Evolutionary conservation across 2,797 vertebrate genomes (phyloP).

Genomic region (Hippopotamyrus pictus): DNA sequence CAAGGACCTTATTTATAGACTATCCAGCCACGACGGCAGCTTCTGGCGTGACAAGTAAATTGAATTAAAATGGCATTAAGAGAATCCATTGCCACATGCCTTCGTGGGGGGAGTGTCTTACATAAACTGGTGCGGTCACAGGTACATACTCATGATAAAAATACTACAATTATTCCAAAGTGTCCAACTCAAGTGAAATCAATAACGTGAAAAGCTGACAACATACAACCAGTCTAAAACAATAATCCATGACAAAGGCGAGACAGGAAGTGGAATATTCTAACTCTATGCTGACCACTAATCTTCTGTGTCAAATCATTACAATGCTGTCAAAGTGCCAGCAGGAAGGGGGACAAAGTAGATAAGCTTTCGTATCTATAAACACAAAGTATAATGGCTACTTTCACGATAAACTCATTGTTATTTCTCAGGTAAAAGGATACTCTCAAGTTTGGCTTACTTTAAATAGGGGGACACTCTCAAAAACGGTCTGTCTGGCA

Average conservation of each 20-base stretch:
- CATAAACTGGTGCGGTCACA: background rate
- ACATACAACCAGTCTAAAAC: background rate
- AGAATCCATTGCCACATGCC: background rate
- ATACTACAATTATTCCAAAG: background rate
- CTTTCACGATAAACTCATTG: background rate
- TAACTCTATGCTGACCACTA: background rate
- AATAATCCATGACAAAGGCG: background rate
- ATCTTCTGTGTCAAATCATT: background rate
- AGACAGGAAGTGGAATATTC: constrained; percentile 4
- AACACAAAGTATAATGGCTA: background rate
- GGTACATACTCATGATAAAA: background rate
- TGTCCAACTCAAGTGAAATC: background rate
- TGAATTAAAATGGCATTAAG: constrained; percentile 5
- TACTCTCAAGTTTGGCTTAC: background rate
- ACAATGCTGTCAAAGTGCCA: background rate
- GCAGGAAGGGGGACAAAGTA: background rate
- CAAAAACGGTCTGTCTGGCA: background rate
- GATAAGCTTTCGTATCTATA: background rate
- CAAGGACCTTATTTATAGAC: background rate
- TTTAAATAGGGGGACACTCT: background rate
- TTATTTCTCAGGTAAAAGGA: background rate
- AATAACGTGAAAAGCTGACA: background rate
- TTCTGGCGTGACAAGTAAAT: background rate
- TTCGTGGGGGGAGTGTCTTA: background rate
- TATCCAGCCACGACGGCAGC: background rate